Evolutionary conservation across 2,888 invertebrate genomes (phyloP).

Genomic region (Athalia cordata): DNA sequence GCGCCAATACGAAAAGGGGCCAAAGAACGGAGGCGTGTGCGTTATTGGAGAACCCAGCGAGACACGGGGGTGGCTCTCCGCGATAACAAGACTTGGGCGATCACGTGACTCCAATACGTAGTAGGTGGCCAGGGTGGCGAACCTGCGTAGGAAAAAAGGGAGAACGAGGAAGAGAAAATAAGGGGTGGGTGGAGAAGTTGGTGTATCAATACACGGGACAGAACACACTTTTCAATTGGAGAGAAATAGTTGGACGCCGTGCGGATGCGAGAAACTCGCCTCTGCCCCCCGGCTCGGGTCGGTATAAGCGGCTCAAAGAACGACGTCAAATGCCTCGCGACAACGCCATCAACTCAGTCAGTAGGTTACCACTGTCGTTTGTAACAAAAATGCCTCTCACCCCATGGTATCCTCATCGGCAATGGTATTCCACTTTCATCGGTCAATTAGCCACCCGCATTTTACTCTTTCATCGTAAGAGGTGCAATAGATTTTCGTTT

Average conservation of each 20-base stretch:
- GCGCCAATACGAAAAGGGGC: constrained; percentile 6
- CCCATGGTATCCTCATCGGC: background rate
- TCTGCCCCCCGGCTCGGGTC: constrained; percentile 17
- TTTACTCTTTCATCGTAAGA: no score
- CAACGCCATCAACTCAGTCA: constrained; percentile 5
- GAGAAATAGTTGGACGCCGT: constrained; percentile 58
- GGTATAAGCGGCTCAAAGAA: constrained; percentile 37
- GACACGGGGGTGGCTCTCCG: constrained; percentile 45
- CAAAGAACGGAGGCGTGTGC: constrained; percentile 35
- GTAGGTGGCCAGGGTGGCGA: constrained; percentile 40
- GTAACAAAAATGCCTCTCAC: constrained; percentile 4
- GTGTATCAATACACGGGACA: constrained; percentile 59
- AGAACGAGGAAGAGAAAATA: constrained; percentile 41
- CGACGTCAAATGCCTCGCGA: constrained; percentile 2
- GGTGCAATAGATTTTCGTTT: no score
- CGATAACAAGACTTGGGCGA: constrained; percentile 47
- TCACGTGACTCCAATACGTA: constrained; percentile 64
- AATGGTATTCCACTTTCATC: background rate
- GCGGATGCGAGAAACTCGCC: constrained; percentile 29
- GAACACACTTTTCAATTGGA: constrained; percentile 59
- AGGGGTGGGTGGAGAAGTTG: constrained; percentile 21
- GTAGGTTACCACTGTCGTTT: background rate
- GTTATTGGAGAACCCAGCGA: constrained; percentile 42
- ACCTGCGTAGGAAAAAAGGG: constrained; percentile 37
- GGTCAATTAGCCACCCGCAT: background rate